Percentiles rank a stretch among this genome's conserved stretches.
These are phyloP conservation scores for Tenualosa ilisha DNA, from an alignment of 2,797 vertebrate species.

Conservation along the genomic window DNA sequence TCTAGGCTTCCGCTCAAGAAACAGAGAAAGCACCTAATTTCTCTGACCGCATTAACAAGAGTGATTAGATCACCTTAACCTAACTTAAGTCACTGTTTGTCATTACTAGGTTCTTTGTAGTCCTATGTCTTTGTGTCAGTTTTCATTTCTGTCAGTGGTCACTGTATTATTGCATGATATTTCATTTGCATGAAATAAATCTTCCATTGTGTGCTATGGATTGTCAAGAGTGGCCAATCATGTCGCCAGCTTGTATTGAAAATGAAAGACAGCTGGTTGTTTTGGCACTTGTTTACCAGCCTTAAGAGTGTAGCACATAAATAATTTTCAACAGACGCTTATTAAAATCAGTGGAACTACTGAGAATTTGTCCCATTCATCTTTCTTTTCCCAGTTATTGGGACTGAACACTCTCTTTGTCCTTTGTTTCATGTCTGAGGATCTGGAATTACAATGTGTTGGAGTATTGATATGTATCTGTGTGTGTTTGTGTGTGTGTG, in stretches of 20 bases:
- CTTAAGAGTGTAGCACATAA: background rate
- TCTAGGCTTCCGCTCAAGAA: background rate
- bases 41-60: background rate
- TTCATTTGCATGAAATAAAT: background rate
- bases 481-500: background rate
- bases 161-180: background rate
- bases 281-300: background rate
- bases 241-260: background rate
- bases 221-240: background rate
- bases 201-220: conserved; percentile 17
- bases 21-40: background rate
- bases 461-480: background rate
- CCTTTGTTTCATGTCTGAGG: conserved; percentile 17
- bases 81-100: background rate
- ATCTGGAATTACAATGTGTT: background rate
- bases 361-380: background rate
- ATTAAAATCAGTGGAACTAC: conserved; percentile 7
- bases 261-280: background rate
- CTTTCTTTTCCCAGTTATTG: background rate
- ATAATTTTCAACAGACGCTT: background rate
- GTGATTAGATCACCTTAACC: background rate
- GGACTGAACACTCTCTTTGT: background rate
- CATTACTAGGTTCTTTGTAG: background rate
- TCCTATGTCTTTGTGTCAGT: background rate
- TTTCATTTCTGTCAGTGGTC: background rate